Conservation (phyloP, 2,888 invertebrate genomes). For the Leucoma salicis region DNA sequence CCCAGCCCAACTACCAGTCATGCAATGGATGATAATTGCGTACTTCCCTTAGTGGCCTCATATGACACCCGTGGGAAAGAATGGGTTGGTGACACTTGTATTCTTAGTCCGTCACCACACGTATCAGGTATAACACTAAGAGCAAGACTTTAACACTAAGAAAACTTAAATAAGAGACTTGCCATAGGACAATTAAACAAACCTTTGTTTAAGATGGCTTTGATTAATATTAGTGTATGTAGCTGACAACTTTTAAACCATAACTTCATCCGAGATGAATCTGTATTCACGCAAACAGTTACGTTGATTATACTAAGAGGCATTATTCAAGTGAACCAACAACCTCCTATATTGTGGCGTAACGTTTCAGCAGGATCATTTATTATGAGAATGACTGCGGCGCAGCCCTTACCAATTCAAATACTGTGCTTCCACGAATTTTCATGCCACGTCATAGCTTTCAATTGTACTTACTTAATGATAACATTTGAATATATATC, state of each 20-base stretch:
- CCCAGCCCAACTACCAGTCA: no score
- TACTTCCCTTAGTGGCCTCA: no score
- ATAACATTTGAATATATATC: neutral
- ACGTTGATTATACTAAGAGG: conserved; percentile 32
- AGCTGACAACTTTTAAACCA: neutral
- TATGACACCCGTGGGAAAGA: no score
- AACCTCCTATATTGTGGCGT: conserved; percentile 25
- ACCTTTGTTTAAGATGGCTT: neutral
- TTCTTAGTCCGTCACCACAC: no score
- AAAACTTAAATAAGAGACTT: no score
- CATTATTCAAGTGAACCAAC: conserved; percentile 32
- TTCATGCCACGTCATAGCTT: conserved; percentile 3
- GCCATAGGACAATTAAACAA: no score
- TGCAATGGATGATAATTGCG: no score
- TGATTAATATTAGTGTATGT: neutral
- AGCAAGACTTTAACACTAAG: no score
- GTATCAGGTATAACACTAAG: no score
- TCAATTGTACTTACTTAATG: neutral
- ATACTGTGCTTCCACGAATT: conserved; percentile 3
- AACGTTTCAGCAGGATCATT: conserved; percentile 36
- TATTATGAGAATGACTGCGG: conserved; percentile 37
- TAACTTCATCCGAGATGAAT: conserved; percentile 7
- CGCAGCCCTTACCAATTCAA: conserved; percentile 34
- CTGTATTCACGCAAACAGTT: conserved; percentile 17
- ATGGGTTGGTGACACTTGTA: no score